Percentiles rank a stretch among this genome's conserved stretches.
Conservation (phyloP, 2,888 invertebrate species). For the Agrochola litura region DNA sequence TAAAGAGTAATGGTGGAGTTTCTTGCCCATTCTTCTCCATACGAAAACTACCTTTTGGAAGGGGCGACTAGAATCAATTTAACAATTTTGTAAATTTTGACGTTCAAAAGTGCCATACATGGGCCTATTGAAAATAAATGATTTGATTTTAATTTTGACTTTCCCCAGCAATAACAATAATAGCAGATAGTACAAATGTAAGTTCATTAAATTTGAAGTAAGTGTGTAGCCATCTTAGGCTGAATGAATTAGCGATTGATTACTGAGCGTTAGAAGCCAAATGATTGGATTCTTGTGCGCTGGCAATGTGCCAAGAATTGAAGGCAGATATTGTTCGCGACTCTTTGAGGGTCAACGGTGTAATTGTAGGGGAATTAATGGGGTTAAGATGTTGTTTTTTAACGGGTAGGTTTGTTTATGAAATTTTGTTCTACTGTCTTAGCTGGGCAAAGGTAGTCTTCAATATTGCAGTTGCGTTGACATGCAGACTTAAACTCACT, state of each 20-base stretch:
- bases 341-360: constrained; percentile 16
- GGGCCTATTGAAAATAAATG: too few species aligned
- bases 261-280: constrained; percentile 40
- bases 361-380: constrained; percentile 10
- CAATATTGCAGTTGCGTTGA: too few species aligned
- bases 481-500: too few species aligned
- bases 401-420: not conserved
- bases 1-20: too few species aligned
- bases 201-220: not conserved
- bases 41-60: too few species aligned
- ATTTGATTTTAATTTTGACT: too few species aligned
- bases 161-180: too few species aligned
- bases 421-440: not conserved
- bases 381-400: constrained; percentile 6
- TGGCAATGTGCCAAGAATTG: constrained; percentile 46
- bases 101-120: too few species aligned
- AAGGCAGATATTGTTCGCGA: constrained; percentile 15
- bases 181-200: not conserved
- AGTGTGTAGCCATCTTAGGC: constrained; percentile 19
- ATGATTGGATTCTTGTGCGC: constrained; percentile 51
- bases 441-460: too few species aligned
- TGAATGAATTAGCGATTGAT: constrained; percentile 55
- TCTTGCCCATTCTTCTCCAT: too few species aligned
- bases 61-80: too few species aligned
- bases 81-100: too few species aligned